Percentiles rank a stretch among this genome's conserved stretches.
These are phyloP conservation scores for Litocranius walleri DNA, from an alignment of 2,113 vertebrate genomes.

Conservation along the genomic window DNA sequence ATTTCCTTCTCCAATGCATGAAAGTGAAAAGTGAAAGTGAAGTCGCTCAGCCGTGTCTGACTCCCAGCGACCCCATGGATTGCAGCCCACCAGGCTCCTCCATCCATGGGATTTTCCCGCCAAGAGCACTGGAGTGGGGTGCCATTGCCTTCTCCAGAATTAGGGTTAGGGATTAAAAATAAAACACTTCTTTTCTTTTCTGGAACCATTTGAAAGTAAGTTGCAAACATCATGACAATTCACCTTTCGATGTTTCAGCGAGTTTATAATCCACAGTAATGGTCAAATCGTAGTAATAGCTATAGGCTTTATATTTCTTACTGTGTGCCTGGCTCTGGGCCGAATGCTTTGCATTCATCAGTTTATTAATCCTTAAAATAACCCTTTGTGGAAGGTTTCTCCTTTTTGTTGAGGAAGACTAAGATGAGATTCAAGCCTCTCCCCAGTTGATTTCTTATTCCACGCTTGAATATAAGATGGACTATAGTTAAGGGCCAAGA, in stretches of 20 bases:
- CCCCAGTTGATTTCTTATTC: not conserved
- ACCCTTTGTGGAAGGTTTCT: not conserved
- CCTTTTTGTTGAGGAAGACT: not conserved
- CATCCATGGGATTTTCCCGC: no score
- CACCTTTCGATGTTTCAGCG: not conserved
- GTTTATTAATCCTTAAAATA: not conserved
- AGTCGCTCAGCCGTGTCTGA: no score
- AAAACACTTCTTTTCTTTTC: not conserved
- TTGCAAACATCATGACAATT: not conserved
- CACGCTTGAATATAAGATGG: not conserved
- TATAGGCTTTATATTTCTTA: not conserved
- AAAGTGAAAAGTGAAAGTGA: no score
- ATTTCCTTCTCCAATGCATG: no score
- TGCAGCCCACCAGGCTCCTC: no score
- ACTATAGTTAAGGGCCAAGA: not conserved
- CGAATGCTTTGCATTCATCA: not conserved
- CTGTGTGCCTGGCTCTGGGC: not conserved
- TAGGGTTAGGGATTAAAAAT: not conserved
- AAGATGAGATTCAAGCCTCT: not conserved
- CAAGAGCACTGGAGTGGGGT: no score
- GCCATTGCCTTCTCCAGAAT: not conserved
- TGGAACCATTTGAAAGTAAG: not conserved
- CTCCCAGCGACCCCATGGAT: no score
- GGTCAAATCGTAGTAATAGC: not conserved
- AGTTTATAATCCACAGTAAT: not conserved